A percentile compares a stretch with the other conserved stretches of the same genome.
phyloP scores from a whole-genome alignment of 2,113 vertebrate species.

The Hippocampus guttulatus region DNA sequence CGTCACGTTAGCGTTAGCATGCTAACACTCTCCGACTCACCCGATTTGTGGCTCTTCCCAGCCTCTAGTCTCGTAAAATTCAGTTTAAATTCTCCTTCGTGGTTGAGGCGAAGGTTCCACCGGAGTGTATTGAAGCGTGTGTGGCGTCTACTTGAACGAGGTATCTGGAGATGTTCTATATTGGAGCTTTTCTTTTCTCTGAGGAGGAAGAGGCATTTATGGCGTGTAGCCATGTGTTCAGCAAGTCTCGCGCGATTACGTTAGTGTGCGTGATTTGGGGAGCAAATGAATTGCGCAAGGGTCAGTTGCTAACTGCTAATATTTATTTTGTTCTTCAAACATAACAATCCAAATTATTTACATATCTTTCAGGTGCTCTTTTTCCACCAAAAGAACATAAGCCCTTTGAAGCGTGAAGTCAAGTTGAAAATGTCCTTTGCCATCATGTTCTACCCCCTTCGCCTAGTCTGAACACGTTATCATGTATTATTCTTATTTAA shows the following conservation, averaged over 20 bases:
- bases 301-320: constrained; percentile 55
- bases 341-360: constrained; percentile 77
- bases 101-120: neutral
- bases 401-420: constrained; percentile 15
- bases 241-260: constrained; percentile 40
- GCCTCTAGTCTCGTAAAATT: neutral
- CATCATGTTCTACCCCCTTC: too few species aligned
- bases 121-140: neutral
- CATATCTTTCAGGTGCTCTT: constrained; percentile 64
- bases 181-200: neutral
- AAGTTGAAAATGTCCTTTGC: too few species aligned
- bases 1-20: constrained; percentile 40
- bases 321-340: constrained; percentile 72
- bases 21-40: constrained; percentile 28
- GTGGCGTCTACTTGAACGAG: neutral
- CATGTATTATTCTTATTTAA: too few species aligned
- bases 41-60: constrained; percentile 1
- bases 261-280: neutral
- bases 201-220: constrained; percentile 23
- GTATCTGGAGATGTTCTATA: neutral
- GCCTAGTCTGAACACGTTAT: too few species aligned
- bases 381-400: constrained; percentile 23
- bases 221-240: constrained; percentile 56
- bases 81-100: neutral
- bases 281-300: neutral